phyloP scores from a whole-genome alignment of 2,888 invertebrate genomes.

The Drosophila sordidapex region DNA sequence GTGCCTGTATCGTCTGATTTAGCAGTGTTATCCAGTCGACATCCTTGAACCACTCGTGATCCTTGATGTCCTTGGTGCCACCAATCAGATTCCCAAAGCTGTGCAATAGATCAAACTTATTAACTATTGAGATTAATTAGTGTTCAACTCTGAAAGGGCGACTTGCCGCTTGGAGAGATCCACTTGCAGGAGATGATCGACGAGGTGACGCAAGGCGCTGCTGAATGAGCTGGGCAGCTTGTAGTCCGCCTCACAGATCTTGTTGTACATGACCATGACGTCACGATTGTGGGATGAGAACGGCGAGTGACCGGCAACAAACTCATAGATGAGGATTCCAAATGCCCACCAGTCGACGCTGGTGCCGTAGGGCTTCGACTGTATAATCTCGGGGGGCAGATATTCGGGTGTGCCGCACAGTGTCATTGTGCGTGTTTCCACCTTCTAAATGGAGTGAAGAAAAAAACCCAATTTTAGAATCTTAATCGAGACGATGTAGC shows the following conservation, averaged over 20 bases:
- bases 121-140: no score
- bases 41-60: conserved; percentile 93
- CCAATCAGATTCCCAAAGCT: conserved; percentile 94
- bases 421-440: conserved; percentile 93
- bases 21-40: conserved; percentile 94
- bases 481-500: background rate
- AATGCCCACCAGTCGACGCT: conserved; percentile 99
- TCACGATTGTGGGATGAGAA: conserved; percentile 90
- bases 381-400: conserved; percentile 96
- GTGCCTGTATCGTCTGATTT: conserved; percentile 89
- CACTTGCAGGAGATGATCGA: conserved; percentile 92
- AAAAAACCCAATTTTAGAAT: background rate
- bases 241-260: conserved; percentile 96
- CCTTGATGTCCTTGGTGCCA: conserved; percentile 94
- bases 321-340: conserved; percentile 94
- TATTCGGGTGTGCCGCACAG: conserved; percentile 99
- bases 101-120: background rate
- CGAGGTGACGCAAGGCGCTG: conserved; percentile 92
- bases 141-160: background rate
- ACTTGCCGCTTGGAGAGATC: conserved; percentile 89
- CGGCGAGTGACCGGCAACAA: conserved; percentile 96
- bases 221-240: conserved; percentile 94
- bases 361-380: conserved; percentile 95
- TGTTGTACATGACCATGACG: conserved; percentile 97
- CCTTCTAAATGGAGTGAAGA: conserved; percentile 63